Percentiles rank a stretch among this genome's conserved stretches.
These are phyloP conservation scores for Paraplagusia blochii DNA, from an alignment of 2,113 vertebrate genomes.

Conservation along the genomic window DNA sequence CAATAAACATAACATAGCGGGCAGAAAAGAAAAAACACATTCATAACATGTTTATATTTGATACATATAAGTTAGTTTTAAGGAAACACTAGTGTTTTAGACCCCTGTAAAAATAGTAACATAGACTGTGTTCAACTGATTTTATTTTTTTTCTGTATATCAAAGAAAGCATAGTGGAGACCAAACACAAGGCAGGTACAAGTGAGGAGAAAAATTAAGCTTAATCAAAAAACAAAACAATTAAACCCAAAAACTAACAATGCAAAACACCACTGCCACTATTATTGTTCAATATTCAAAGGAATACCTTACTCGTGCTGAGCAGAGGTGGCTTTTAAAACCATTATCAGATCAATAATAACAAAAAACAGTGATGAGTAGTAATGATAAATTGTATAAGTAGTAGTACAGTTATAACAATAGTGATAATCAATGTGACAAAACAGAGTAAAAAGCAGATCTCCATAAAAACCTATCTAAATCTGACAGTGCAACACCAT, in stretches of 20 bases:
- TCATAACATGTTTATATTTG: no score
- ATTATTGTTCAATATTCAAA: conserved; percentile 78
- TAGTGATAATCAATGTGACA: conserved; percentile 81
- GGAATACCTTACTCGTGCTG: conserved; percentile 70
- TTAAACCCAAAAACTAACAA: conserved; percentile 62
- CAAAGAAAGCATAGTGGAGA: conserved; percentile 80
- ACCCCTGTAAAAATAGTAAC: not conserved
- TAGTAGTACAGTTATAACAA: conserved; percentile 81
- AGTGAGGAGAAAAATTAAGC: conserved; percentile 71
- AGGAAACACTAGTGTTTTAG: no score
- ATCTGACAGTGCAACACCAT: conserved; percentile 77
- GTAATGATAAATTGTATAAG: conserved; percentile 77
- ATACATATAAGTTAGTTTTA: no score
- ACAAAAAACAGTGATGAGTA: conserved; percentile 78
- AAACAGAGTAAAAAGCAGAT: conserved; percentile 78
- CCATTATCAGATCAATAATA: conserved; percentile 74
- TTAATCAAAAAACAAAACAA: conserved; percentile 65
- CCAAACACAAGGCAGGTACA: conserved; percentile 80
- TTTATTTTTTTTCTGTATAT: conserved; percentile 82
- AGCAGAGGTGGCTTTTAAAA: conserved; percentile 75
- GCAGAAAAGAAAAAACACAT: no score
- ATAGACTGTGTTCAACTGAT: conserved; percentile 59
- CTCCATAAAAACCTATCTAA: conserved; percentile 75
- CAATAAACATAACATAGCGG: no score
- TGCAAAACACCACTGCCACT: conserved; percentile 78